These are phyloP conservation scores for Aspiorhynchus laticeps DNA, from an alignment of 2,113 vertebrate species.

Conservation along the genomic window DNA sequence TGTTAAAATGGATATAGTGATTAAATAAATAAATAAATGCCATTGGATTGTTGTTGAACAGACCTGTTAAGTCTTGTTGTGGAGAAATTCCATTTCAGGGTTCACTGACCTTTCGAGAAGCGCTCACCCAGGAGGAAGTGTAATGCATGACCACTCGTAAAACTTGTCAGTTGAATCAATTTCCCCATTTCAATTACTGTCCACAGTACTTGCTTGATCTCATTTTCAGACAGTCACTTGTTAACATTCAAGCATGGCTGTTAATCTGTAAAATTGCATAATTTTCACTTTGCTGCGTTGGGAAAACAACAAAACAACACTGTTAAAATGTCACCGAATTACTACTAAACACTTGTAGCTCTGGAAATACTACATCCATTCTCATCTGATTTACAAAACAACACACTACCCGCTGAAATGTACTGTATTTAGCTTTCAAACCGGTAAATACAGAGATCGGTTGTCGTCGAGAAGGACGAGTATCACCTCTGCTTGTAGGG, in stretches of 20 bases:
- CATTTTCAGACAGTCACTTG: not conserved
- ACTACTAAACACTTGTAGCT: not conserved
- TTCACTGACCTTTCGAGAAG: slow-evolving; percentile 66
- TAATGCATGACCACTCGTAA: slow-evolving; percentile 65
- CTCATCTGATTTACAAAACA: not conserved
- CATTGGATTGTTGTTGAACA: slow-evolving; percentile 63
- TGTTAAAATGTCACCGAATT: not conserved
- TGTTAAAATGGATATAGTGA: slow-evolving; percentile 4
- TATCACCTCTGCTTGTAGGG: not conserved
- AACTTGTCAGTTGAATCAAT: slow-evolving; percentile 73
- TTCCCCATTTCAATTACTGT: slow-evolving; percentile 67
- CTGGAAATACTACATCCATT: not conserved
- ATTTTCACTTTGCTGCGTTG: not conserved
- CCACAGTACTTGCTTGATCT: slow-evolving; percentile 8
- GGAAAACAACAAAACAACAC: slow-evolving; percentile 13
- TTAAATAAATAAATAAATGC: slow-evolving; percentile 42
- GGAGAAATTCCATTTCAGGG: slow-evolving; percentile 77
- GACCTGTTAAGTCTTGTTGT: slow-evolving; percentile 67
- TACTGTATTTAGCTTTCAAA: not conserved
- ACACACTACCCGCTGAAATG: not conserved
- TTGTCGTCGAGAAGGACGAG: not conserved
- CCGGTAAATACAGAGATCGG: slow-evolving; percentile 1
- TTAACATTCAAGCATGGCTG: not conserved
- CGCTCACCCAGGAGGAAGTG: slow-evolving; percentile 62
- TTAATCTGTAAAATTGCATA: slow-evolving; percentile 19